Evolutionary conservation across 1,140 invertebrate genomes (phyloP), one percentile per base, ranked within the genome.

Genomic region (Bicyclus anynana): DNA sequence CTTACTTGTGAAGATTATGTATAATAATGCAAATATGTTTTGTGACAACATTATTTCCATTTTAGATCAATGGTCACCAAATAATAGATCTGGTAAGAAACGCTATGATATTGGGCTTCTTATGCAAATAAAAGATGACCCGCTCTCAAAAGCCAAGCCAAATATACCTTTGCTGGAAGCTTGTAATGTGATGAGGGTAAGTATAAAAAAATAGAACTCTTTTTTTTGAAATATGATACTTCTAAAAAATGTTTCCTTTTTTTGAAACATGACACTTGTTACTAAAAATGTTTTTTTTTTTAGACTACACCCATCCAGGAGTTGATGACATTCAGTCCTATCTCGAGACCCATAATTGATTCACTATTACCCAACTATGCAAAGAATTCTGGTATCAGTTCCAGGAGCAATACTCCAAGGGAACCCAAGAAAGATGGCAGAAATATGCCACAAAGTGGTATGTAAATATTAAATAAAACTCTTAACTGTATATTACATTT

Each of bases 21-120:
- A n/a, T n/a, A n/a, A n/a, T n/a, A n/a, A n/a, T n/a, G n/a, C n/a
- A n/a, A n/a, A n/a, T n/a, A n/a, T n/a, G n/a, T n/a, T n/a, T n/a
- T n/a, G n/a, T n/a, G n/a, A 14, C 1, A 27, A 27, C 10, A 12
- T 40, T 16, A 27, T 29, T 56, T 68, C 42, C 12, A 62, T 74
- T 69, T 40, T 54, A 85, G 95, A 94, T 72, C 96, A 97, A 87
- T 97, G 96, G 96, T 95, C 94, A 61, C 96, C 96, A 6, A 73
- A 92, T 13, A 96, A 97, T 83, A 92, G 90, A 10, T 90, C 91
- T 66, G 96, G 96, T 0, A 96, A 94, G 76, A 97, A 95, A 76
- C 91, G 92, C 26, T 98, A 97, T 81, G 93, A 95, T 57, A 89
- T 94, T 42, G 93, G 95, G 6, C 94, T 97, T 67, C 85, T 97